These are phyloP conservation scores for Cyanocitta stelleri DNA, from an alignment of 2,113 vertebrate species.

Conservation along the genomic window DNA sequence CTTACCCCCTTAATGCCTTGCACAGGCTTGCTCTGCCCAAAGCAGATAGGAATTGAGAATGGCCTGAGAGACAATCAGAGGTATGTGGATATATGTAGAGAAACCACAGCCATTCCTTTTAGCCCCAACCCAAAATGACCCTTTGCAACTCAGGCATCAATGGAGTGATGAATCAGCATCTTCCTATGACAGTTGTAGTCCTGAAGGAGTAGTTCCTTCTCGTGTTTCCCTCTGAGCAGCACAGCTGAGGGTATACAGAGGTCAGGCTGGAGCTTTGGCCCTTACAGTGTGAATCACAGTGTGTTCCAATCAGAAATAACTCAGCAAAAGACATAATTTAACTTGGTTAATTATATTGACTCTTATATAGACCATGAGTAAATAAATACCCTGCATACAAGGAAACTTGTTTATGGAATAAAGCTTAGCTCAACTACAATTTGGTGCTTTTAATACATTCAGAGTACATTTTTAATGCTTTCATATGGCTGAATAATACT, in stretches of 20 bases:
- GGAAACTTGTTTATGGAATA: conserved; percentile 33
- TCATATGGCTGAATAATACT: conserved; percentile 71
- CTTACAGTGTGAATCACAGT: not conserved
- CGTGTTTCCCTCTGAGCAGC: conserved; percentile 5
- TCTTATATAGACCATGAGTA: conserved; percentile 18
- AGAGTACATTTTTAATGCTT: conserved; percentile 69
- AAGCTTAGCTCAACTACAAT: conserved; percentile 40
- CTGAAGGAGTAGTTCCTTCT: conserved; percentile 33
- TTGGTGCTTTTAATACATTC: conserved; percentile 57
- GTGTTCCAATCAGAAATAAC: conserved; percentile 18
- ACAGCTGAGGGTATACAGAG: conserved; percentile 20
- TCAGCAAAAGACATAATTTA: conserved; percentile 24
- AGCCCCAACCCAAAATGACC: conserved; percentile 30
- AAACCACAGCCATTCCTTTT: conserved; percentile 24
- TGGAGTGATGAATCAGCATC: conserved; percentile 51
- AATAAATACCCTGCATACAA: conserved; percentile 31
- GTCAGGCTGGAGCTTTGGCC: conserved; percentile 25
- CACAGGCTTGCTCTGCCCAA: not conserved
- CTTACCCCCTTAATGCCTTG: not conserved
- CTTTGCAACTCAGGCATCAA: not conserved
- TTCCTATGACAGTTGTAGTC: not conserved
- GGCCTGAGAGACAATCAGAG: not conserved
- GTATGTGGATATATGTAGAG: not conserved
- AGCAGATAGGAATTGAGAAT: not conserved
- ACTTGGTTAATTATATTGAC: conserved; percentile 38